Conservation (phyloP, 23 tunicate species). For the Clavelina lepadiformis region DNA sequence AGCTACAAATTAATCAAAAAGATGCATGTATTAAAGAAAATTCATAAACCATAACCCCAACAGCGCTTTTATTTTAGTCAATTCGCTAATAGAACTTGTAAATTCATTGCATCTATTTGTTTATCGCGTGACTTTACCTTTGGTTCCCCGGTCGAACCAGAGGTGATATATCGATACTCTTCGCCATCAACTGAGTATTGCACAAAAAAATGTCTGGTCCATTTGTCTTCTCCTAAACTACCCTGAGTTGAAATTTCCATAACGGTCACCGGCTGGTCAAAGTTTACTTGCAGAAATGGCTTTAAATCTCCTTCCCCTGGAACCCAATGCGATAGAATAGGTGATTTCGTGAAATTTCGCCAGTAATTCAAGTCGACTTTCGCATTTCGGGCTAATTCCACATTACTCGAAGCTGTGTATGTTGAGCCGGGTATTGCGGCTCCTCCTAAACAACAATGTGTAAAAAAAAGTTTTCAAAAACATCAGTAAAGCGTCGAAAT, state of each 20-base stretch:
- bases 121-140: too few relatives aligned
- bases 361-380: conserved; percentile 30
- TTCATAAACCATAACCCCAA: too few relatives aligned
- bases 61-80: too few relatives aligned
- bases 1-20: too few relatives aligned
- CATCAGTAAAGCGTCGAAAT: too few relatives aligned
- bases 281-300: conserved; percentile 27
- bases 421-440: conserved; percentile 37
- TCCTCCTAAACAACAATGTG: too few relatives aligned
- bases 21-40: too few relatives aligned
- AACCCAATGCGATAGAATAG: conserved; percentile 1
- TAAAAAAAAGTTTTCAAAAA: too few relatives aligned
- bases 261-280: conserved; percentile 42
- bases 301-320: conserved; percentile 1
- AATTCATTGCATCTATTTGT: too few relatives aligned
- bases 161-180: conserved; percentile 57
- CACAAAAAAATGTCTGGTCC: conserved; percentile 41
- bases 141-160: too few relatives aligned
- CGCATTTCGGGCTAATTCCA: conserved; percentile 32
- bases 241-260: conserved; percentile 56
- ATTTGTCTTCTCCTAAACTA: conserved; percentile 25
- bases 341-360: background rate
- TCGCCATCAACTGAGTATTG: conserved; percentile 34
- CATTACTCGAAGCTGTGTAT: conserved; percentile 62
- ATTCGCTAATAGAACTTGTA: too few relatives aligned